phyloP scores from a whole-genome alignment of 2,113 vertebrate species.

The Stictonetta naevosa region DNA sequence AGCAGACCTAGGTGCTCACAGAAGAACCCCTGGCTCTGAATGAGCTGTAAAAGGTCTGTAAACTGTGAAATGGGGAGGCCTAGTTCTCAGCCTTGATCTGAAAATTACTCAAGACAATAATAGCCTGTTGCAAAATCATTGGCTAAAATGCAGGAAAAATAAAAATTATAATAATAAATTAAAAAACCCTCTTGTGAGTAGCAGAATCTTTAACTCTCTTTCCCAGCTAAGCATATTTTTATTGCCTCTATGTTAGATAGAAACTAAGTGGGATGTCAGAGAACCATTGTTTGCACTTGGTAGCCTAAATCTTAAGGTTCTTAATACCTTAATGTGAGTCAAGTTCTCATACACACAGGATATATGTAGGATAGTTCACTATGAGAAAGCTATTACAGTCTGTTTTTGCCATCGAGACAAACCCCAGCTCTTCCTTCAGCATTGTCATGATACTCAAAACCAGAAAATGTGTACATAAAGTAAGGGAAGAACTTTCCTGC shows the following conservation, averaged over 20 bases:
- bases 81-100: neutral
- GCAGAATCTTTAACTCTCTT: neutral
- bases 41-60: neutral
- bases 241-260: neutral
- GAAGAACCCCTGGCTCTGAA: neutral
- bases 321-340: neutral
- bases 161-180: neutral
- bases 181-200: neutral
- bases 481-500: neutral
- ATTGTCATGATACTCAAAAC: neutral
- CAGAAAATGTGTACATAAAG: neutral
- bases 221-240: neutral
- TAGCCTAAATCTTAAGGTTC: neutral
- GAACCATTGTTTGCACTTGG: neutral
- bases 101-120: neutral
- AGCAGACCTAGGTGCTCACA: neutral
- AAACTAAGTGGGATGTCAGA: neutral
- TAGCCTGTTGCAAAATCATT: neutral
- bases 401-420: neutral
- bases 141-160: neutral
- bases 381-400: neutral
- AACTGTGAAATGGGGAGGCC: neutral
- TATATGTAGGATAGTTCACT: accelerated
- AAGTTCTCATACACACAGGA: neutral
- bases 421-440: neutral